Evolutionary conservation across 2,797 vertebrate genomes (phyloP).

Genomic region (Anabacerthia variegaticeps): DNA sequence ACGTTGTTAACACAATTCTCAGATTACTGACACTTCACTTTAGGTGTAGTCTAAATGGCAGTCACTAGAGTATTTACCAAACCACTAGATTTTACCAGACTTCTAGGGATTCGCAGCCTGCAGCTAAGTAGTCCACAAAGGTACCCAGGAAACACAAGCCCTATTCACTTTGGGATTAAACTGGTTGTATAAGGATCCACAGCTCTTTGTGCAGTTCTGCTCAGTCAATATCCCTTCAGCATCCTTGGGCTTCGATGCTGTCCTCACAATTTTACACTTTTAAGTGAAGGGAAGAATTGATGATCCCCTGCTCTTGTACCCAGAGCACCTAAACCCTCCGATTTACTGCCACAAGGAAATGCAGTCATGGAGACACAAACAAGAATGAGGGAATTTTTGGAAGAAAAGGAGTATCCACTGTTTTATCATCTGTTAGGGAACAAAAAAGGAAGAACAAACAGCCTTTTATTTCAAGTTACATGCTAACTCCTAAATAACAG

Average conservation of each 20-base stretch:
- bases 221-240: background rate
- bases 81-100: background rate
- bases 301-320: fast-evolving
- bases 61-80: background rate
- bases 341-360: background rate
- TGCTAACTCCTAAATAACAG: background rate
- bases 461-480: background rate
- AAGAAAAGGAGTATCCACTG: background rate
- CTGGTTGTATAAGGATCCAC: background rate
- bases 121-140: background rate
- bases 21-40: background rate
- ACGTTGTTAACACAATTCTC: background rate
- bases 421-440: background rate
- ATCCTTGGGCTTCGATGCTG: background rate
- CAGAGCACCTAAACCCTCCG: background rate
- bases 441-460: background rate
- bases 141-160: background rate
- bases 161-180: background rate
- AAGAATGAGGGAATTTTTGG: background rate
- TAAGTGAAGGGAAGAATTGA: background rate
- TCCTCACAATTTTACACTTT: background rate
- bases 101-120: background rate
- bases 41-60: background rate
- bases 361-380: background rate
- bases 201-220: background rate